These are phyloP conservation scores for Podocnemis expansa DNA, from an alignment of 2,113 vertebrate species.

Conservation along the genomic window DNA sequence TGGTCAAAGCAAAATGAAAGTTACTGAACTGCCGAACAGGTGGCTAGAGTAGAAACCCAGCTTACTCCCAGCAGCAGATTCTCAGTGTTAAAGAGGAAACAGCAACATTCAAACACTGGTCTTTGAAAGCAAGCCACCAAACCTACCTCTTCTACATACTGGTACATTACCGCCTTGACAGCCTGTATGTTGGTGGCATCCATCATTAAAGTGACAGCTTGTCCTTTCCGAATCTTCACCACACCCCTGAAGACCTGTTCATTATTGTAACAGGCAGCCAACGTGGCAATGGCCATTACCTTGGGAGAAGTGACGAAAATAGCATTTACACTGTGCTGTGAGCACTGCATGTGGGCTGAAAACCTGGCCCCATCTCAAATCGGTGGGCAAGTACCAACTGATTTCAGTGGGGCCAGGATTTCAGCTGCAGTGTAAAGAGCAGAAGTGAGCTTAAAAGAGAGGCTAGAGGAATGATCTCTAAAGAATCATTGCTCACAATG, in stretches of 20 bases:
- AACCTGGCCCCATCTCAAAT: not conserved
- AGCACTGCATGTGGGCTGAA: not conserved
- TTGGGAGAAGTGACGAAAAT: constrained; percentile 22
- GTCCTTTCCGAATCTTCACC: constrained; percentile 92
- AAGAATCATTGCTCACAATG: not conserved
- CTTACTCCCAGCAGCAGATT: not conserved
- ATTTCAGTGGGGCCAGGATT: not conserved
- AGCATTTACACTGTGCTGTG: not conserved
- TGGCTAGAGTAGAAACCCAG: not conserved
- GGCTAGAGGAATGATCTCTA: not conserved
- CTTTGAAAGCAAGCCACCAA: not conserved
- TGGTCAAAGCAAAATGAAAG: not conserved
- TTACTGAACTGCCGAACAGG: not conserved
- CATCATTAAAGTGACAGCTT: constrained; percentile 92
- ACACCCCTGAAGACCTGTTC: constrained; percentile 88
- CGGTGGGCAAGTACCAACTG: not conserved
- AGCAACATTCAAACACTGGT: not conserved
- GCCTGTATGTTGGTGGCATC: constrained; percentile 87
- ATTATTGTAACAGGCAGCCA: constrained; percentile 91
- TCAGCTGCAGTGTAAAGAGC: not conserved
- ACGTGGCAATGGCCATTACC: constrained; percentile 92
- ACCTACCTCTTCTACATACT: constrained; percentile 86
- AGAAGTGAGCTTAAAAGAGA: not conserved
- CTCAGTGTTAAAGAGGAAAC: not conserved
- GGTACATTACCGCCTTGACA: constrained; percentile 84